Conservation (phyloP, 2,888 invertebrate species). For the Oscheius sp. region DNA sequence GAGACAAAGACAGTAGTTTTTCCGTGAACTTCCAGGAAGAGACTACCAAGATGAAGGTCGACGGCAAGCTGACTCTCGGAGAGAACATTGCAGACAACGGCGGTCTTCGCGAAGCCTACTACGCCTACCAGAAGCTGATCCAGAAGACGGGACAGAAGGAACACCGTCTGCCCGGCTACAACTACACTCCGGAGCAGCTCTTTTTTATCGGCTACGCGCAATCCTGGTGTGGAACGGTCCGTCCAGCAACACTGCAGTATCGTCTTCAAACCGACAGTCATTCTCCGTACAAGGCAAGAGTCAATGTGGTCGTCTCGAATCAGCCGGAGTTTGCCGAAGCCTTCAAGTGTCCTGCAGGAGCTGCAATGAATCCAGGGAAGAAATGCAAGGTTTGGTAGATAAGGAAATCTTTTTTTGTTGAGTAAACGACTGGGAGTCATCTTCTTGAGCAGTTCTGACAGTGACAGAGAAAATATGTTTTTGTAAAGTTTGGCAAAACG, state of each 20-base stretch:
- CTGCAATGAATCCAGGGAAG: constrained; percentile 13
- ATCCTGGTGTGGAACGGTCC: neutral
- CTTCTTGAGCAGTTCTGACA: neutral
- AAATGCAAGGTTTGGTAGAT: constrained; percentile 10
- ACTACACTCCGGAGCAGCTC: constrained; percentile 7
- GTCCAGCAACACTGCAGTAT: neutral
- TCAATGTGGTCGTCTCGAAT: constrained; percentile 10
- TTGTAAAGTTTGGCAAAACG: too few species aligned
- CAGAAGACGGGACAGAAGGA: neutral
- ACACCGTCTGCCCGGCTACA: neutral
- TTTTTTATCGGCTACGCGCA: constrained; percentile 2
- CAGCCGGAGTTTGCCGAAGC: constrained; percentile 1
- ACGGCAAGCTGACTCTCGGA: constrained; percentile 1
- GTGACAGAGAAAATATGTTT: neutral
- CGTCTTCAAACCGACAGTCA: neutral
- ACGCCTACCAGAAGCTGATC: neutral
- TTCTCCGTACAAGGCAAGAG: neutral
- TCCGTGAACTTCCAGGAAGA: neutral
- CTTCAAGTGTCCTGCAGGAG: constrained; percentile 11
- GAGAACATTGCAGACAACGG: constrained; percentile 23
- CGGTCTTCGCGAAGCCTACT: neutral
- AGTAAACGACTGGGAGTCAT: neutral
- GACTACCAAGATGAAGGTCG: neutral
- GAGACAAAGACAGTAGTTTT: too few species aligned
- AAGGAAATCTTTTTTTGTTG: neutral